Evolutionary conservation across 2,888 invertebrate genomes (phyloP), one percentile per base, ranked within the genome.

Genomic region (Trypoxylon attenuatum): DNA sequence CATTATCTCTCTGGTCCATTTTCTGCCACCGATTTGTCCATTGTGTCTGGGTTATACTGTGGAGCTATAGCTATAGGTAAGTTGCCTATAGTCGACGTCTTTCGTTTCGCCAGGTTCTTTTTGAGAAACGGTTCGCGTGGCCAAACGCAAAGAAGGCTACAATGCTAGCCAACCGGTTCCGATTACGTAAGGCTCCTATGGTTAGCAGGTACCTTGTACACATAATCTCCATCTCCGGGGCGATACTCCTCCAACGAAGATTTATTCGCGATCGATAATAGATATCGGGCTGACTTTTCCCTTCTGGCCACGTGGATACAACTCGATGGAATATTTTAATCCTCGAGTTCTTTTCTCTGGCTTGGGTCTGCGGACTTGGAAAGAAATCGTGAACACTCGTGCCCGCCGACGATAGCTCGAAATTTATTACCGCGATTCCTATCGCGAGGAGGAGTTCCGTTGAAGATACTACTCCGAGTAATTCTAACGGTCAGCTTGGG

Each of bases 1-100:
- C 76, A 77, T 82, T 78, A 75, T 76, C 70, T 69, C 71, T 59
- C 60, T 71, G 54, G 61, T 65, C 43, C 21, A 43, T 69, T 50
- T 57, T 29, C 42, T 45, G 67, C 59, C 74, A 76, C 57, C 60
- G 62, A 63, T 69, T 68, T 52, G 59, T 72, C 59, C 38, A 47
- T 55, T 51, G 67, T 51, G 38, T 49, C 57, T 51, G n/a, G n/a
- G n/a, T 22, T 2, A n/a, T n/a, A 10, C 25, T 18, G 10, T 13
- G n/a, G 33, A 10, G 33, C 33, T 6, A 33, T 33, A 10, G 29
- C 29, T n/a, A n/a, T 27, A 27, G 8, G 27, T n/a, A n/a, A n/a
- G 6, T n/a, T 21, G 42, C n/a, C 19, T n/a, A n/a, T 13, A 13
- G 18, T 21, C 21, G 10, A 16, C 4, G 45, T 16, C 13, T 46